Base-by-base conservation (phyloP, 2,888 invertebrate genomes). In the Coelogynopora nodosa region DNA sequence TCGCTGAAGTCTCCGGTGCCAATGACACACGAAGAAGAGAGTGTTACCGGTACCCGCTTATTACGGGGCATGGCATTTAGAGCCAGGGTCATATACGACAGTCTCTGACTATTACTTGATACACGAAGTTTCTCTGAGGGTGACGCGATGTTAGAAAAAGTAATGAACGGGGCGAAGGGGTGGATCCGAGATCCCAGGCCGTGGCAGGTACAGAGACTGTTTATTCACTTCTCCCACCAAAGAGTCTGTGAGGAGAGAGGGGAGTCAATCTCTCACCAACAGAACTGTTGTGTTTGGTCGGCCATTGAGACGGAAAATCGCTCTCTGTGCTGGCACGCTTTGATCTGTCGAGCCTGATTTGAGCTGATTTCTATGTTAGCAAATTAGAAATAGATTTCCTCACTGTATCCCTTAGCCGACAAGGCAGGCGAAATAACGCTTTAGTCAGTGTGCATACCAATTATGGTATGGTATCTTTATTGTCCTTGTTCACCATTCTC, bases 331-430 rank as follows among this genome's bases (percentile, higher is more conserved):
- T 74, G 27, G 74, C 74, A 74, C 27, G 74, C 74, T 74, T 74
- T 74, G 74, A 74, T 74, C 74, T 74, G 74, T 74, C 74, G 74
- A 23, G 74, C 74, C 74, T 74, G 74, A 74, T 74, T 74, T 74
- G 74, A 5, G 10, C 74, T 74, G 74, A 74, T 74, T 74, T 74
- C 74, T 74, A 74, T 74, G 2, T 10, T n/a, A n/a, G 74, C 74
- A 74, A 74, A 74, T 74, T 74, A 74, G 74, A 74, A 10, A 74
- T 74, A 74, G 74, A 74, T 74, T 74, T 74, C 10, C 74, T 74
- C 23, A 74, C 18, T n/a, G n/a, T n/a, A n/a, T n/a, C 10, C 49
- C 5, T 5, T 49, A 13, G 10, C 49, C 5, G 49, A 49, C 49
- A 49, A 49, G 49, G 49, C 49, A 49, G 5, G 18, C 18, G 18